These are phyloP conservation scores for Nomada ferruginata DNA, from an alignment of 2,888 invertebrate species.

Conservation along the genomic window DNA sequence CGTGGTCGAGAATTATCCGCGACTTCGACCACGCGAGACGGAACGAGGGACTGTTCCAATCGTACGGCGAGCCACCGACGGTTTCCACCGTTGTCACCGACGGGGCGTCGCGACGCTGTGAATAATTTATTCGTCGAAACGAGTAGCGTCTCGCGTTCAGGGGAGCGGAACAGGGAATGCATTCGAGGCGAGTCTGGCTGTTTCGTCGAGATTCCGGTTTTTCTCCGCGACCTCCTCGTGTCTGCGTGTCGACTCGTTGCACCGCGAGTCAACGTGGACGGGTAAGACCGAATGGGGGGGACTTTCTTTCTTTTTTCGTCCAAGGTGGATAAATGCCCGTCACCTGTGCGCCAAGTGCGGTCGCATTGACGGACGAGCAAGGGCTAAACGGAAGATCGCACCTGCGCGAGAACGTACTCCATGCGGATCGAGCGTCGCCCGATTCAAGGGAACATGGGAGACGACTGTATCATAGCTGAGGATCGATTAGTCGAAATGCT, in stretches of 20 bases:
- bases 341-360: not conserved
- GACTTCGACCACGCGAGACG: not conserved
- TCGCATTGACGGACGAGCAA: not conserved
- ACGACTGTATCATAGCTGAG: conserved; percentile 31
- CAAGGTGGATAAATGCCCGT: not conserved
- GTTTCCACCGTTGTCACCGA: not conserved
- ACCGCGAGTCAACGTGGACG: too few species aligned
- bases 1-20: conserved; percentile 5
- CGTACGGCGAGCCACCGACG: not conserved
- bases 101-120: conserved; percentile 28
- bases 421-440: not conserved
- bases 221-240: not conserved
- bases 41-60: not conserved
- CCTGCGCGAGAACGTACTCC: not conserved
- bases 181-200: not conserved
- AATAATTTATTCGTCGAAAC: conserved; percentile 31
- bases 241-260: not conserved
- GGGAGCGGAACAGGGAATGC: too few species aligned
- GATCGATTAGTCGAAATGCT: conserved; percentile 44
- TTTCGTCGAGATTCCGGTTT: too few species aligned
- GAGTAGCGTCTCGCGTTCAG: not conserved
- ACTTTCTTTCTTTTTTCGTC: not conserved
- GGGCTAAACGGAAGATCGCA: not conserved
- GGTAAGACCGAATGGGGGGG: not conserved
- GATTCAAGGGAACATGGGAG: not conserved